Evolutionary conservation across 35 echinoderm and acorn worm genomes (phyloP), one percentile per base, ranked within the genome.

Genomic region (Heliocidaris tuberculata): DNA sequence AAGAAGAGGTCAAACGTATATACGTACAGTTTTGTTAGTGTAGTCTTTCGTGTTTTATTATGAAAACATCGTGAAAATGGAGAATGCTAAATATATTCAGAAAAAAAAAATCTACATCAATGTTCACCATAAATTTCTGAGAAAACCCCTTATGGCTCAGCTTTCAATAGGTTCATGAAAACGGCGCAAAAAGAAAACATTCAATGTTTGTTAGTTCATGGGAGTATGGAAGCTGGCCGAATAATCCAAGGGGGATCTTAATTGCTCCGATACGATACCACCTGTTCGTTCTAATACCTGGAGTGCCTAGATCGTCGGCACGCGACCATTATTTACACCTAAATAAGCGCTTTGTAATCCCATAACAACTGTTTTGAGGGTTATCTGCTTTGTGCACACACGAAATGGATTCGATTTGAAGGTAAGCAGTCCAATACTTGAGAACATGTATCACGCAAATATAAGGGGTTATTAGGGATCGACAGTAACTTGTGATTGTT

Each of bases 231-330:
- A 78, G 65, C 65, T n/a, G 65, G 52, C 52, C 52, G 52, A 56
- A 56, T 56, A 56, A 56, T 56, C 52, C 52, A 11, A 56, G 6
- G 52, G 52, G 52, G 10, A 56, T 70, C 65, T 60, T 60, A 7
- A 19, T 5, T 78, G 50, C 65, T 24, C 65, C 17, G 21, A 21
- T 78, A 5, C 65, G 65, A 78, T 78, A 78, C 65, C 65, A 78
- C 65, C 65, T 78, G 65, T 78, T 78, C 87, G 87, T 15, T 32
- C 15, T 48, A 89, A 89, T 48, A 89, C 87, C 87, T 89, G 31
- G 13, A 32, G 47, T 89, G 47, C 87, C 87, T 89, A 48, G 87
- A 89, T 89, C 15, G 87, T n/a, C 87, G 87, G 47, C 87, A 89
- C 31, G 87, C 47, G 87, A 89, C 31, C 87, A 89, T 47, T 89